A percentile compares a stretch with the other conserved stretches of the same genome.
These are phyloP conservation scores for Serinus canaria DNA, from an alignment of 2,113 vertebrate species.

Conservation along the genomic window DNA sequence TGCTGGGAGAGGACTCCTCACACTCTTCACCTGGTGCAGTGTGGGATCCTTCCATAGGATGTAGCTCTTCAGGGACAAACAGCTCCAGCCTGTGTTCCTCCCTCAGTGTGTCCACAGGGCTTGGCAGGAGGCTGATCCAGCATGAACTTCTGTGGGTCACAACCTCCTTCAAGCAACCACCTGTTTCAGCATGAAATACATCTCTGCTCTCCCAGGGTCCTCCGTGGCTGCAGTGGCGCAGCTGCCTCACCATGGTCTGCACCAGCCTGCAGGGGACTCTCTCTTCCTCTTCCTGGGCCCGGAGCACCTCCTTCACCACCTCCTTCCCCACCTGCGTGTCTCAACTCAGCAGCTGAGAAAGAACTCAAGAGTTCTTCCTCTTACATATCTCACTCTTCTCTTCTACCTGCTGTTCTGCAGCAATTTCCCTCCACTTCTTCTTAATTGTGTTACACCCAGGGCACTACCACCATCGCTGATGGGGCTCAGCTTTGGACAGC, in stretches of 20 bases:
- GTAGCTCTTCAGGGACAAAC: neutral
- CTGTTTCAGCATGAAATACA: neutral
- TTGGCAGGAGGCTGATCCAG: neutral
- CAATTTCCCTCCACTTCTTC: neutral
- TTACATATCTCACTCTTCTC: neutral
- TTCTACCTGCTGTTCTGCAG: neutral
- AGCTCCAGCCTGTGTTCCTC: neutral
- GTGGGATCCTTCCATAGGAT: neutral
- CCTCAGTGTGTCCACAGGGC: neutral
- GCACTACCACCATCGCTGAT: neutral
- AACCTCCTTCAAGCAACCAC: neutral
- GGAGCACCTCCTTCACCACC: neutral
- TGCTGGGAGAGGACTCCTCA: neutral
- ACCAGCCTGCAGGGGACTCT: neutral
- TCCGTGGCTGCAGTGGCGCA: neutral
- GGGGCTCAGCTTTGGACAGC: neutral
- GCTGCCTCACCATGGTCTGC: neutral
- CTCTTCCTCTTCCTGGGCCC: neutral
- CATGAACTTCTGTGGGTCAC: neutral
- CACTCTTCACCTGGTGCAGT: neutral
- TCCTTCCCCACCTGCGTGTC: neutral
- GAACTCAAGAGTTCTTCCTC: neutral
- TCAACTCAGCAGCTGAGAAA: neutral
- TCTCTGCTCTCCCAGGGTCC: neutral
- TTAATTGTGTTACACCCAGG: neutral